Evolutionary conservation across 2,113 vertebrate genomes (phyloP).

Genomic region (Oxyura jamaicensis): DNA sequence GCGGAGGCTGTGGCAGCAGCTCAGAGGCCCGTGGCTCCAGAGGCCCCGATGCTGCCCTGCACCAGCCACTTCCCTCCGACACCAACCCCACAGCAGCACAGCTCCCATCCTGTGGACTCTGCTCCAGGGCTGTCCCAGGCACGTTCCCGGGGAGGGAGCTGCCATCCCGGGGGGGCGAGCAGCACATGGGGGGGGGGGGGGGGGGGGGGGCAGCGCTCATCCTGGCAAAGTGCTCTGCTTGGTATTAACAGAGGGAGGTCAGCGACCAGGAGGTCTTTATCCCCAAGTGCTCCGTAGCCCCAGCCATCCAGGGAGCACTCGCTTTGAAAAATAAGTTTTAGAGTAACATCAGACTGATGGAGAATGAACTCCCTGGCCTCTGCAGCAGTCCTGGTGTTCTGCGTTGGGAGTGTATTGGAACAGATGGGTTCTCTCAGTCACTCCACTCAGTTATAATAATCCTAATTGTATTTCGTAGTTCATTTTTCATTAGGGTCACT

Average conservation of each 20-base stretch:
- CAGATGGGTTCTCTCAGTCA: slow-evolving; percentile 61
- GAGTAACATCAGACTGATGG: slow-evolving; percentile 41
- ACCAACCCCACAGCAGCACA: neutral
- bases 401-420: neutral
- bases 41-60: neutral
- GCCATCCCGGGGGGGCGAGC: neutral
- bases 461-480: slow-evolving; percentile 9
- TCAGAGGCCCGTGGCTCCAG: fast-evolving
- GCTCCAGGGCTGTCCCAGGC: neutral
- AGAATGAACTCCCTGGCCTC: slow-evolving; percentile 6
- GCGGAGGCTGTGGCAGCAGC: neutral
- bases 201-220: fast-evolving
- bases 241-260: slow-evolving; percentile 29
- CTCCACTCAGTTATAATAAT: neutral
- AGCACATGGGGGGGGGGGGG: fast-evolving
- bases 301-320: neutral
- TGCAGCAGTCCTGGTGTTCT: slow-evolving; percentile 24
- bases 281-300: neutral
- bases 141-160: fast-evolving
- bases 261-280: slow-evolving; percentile 49
- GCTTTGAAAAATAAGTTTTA: slow-evolving; percentile 46
- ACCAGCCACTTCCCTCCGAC: fast-evolving
- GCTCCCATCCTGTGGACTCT: fast-evolving
- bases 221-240: neutral
- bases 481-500: slow-evolving; percentile 53